Conservation (phyloP, 1,140 invertebrate species). For the Penaeus japonicus region DNA sequence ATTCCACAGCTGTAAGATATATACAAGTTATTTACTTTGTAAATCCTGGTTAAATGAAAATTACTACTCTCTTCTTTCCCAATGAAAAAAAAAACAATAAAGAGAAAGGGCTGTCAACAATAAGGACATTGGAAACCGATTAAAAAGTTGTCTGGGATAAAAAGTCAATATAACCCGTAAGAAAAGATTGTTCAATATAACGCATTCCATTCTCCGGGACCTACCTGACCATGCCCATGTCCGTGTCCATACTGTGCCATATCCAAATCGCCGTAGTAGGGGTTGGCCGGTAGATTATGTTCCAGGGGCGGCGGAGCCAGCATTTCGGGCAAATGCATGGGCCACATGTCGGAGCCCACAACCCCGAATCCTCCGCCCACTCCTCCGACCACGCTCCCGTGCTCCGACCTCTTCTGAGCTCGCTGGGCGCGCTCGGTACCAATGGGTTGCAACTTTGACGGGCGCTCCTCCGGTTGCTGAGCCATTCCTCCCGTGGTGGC, state of each 20-base stretch:
- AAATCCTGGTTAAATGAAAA: not conserved
- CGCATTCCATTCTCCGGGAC: not conserved
- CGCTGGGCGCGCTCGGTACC: slow-evolving; percentile 59
- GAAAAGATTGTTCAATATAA: slow-evolving; percentile 1
- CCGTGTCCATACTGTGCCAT: slow-evolving; percentile 33
- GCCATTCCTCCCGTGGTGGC: slow-evolving; percentile 41
- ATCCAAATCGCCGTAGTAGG: slow-evolving; percentile 47
- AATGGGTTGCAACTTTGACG: slow-evolving; percentile 55
- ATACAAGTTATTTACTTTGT: not conserved
- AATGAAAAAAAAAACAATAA: too few relatives aligned
- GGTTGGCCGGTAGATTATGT: slow-evolving; percentile 43
- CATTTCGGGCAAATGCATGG: slow-evolving; percentile 43
- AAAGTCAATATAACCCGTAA: not conserved
- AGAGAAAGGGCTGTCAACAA: not conserved
- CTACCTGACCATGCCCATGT: not conserved
- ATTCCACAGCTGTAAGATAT: slow-evolving; percentile 33
- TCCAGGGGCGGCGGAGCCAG: slow-evolving; percentile 19
- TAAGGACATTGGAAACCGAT: too few relatives aligned
- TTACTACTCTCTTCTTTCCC: too few relatives aligned
- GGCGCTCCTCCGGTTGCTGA: slow-evolving; percentile 45
- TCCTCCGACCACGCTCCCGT: slow-evolving; percentile 20
- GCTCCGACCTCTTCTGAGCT: slow-evolving; percentile 59
- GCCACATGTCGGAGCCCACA: slow-evolving; percentile 15
- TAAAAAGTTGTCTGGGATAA: not conserved
- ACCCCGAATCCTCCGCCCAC: slow-evolving; percentile 21